Evolutionary conservation across 37 sponge, comb jelly and placozoan species (phyloP).

Genomic region (Crambe crambe): DNA sequence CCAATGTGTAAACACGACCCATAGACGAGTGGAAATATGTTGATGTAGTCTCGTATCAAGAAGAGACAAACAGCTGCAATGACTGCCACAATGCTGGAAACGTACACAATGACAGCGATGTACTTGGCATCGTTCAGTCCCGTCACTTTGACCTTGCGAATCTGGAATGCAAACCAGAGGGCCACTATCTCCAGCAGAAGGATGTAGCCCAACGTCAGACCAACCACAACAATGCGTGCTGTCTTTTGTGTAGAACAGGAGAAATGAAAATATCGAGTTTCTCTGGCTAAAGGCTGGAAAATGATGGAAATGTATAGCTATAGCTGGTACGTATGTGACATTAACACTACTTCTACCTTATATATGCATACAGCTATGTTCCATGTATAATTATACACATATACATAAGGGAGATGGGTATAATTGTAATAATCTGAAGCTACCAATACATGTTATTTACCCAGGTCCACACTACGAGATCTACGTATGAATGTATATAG

Average conservation of each 20-base stretch:
- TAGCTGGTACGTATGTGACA: too few species aligned
- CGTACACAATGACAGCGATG: too few species aligned
- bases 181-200: constrained; percentile 40
- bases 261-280: neutral
- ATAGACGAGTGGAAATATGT: constrained; percentile 13
- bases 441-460: too few species aligned
- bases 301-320: neutral
- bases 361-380: too few species aligned
- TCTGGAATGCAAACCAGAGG: constrained; percentile 38
- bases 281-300: neutral
- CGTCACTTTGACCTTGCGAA: constrained; percentile 51
- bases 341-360: too few species aligned
- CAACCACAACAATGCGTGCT: neutral
- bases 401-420: too few species aligned
- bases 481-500: too few species aligned
- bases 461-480: too few species aligned
- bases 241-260: neutral
- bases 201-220: constrained; percentile 47
- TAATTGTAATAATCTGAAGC: too few species aligned
- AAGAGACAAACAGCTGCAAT: constrained; percentile 6
- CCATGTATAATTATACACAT: too few species aligned
- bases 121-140: constrained; percentile 52
- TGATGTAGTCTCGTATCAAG: constrained; percentile 24
- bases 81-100: constrained; percentile 32
- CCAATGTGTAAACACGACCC: constrained; percentile 14